Conservation (phyloP, 2,797 vertebrate genomes). For the Champsocephalus gunnari region DNA sequence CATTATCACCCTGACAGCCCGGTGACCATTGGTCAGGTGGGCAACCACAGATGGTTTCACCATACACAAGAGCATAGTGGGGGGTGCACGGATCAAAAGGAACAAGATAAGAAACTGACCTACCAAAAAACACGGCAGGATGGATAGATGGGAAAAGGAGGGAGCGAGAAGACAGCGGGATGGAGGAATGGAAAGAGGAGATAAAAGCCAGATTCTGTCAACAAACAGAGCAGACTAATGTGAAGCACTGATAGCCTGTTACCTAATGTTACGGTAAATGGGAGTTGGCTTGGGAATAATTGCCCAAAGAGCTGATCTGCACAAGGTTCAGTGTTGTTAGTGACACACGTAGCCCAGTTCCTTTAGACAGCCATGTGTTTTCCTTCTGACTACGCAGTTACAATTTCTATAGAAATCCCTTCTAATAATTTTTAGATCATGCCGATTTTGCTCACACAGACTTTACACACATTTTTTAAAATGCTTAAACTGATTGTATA, state of each 20-base stretch:
- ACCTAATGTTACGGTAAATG: conserved; percentile 63
- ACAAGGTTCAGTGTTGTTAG: conserved; percentile 20
- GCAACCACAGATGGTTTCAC: conserved; percentile 46
- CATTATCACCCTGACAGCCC: conserved; percentile 65
- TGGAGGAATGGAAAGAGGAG: conserved; percentile 48
- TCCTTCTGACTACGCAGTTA: background rate
- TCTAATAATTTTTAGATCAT: background rate
- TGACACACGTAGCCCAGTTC: conserved; percentile 16
- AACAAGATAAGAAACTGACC: conserved; percentile 53
- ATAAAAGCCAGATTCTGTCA: conserved; percentile 73
- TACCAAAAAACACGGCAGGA: conserved; percentile 34
- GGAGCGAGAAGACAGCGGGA: conserved; percentile 18
- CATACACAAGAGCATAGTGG: conserved; percentile 26
- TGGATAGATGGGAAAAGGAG: conserved; percentile 24
- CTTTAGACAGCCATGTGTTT: background rate
- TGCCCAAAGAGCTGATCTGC: conserved; percentile 35
- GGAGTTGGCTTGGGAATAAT: conserved; percentile 45
- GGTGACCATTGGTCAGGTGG: conserved; percentile 64
- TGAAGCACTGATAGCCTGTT: conserved; percentile 56
- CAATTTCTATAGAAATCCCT: background rate
- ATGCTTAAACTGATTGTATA: background rate
- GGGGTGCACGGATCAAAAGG: conserved; percentile 11
- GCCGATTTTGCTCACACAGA: background rate
- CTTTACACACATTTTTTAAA: conserved; percentile 1
- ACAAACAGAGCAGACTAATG: conserved; percentile 61